phyloP scores from a whole-genome alignment of 2,888 invertebrate species.

The Lobophora halterata region DNA sequence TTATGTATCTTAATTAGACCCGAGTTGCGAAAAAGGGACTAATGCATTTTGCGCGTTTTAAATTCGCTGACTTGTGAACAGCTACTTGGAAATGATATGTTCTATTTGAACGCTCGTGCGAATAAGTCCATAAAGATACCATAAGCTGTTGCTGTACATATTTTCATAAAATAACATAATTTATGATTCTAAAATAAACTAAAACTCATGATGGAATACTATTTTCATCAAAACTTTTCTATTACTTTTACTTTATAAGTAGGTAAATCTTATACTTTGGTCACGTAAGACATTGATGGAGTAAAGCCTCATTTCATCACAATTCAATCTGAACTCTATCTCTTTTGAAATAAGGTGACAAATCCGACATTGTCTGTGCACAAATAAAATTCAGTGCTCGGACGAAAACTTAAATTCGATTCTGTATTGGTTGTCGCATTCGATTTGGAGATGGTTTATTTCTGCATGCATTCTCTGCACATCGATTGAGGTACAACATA shows the following conservation, averaged over 20 bases:
- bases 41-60: too few relatives aligned
- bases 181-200: too few relatives aligned
- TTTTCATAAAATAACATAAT: too few relatives aligned
- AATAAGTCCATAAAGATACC: too few relatives aligned
- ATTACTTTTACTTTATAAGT: not conserved
- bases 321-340: constrained; percentile 11
- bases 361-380: constrained; percentile 16
- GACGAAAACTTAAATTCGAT: constrained; percentile 26
- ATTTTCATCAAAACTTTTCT: too few relatives aligned
- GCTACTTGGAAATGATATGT: too few relatives aligned
- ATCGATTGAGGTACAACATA: not conserved
- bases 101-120: too few relatives aligned
- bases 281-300: constrained; percentile 9
- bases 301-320: constrained; percentile 6
- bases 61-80: too few relatives aligned
- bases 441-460: constrained; percentile 22
- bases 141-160: too few relatives aligned
- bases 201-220: too few relatives aligned
- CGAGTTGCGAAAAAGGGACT: too few relatives aligned
- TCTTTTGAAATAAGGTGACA: constrained; percentile 12
- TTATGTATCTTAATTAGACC: too few relatives aligned
- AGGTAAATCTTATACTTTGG: not conserved
- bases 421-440: constrained; percentile 25
- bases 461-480: constrained; percentile 6
- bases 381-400: constrained; percentile 21